Percentiles rank a stretch among this genome's conserved stretches.
phyloP scores from a whole-genome alignment of 2,113 vertebrate genomes.

The Notechis scutatus region DNA sequence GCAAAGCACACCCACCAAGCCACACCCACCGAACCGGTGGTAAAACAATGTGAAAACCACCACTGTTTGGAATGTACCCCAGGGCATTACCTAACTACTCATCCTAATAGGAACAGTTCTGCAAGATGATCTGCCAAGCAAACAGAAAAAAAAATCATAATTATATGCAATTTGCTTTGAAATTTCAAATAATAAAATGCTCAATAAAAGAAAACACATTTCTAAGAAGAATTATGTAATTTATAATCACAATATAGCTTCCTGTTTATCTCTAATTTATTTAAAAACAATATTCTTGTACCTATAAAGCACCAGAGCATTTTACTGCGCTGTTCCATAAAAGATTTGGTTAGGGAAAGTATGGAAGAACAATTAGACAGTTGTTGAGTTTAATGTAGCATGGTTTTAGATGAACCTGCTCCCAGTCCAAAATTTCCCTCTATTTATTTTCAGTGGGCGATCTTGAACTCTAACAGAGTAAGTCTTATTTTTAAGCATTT shows the following conservation, averaged over 20 bases:
- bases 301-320: neutral
- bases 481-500: neutral
- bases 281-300: constrained; percentile 21
- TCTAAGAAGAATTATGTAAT: constrained; percentile 17
- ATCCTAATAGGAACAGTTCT: neutral
- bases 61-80: too few species aligned
- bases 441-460: neutral
- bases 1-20: too few species aligned
- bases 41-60: too few species aligned
- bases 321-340: constrained; percentile 23
- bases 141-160: constrained; percentile 20
- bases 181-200: constrained; percentile 21
- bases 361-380: neutral
- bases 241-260: constrained; percentile 21
- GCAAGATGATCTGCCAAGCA: neutral
- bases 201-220: constrained; percentile 1
- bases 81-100: neutral
- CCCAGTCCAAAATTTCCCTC: neutral
- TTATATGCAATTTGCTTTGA: constrained; percentile 2
- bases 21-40: too few species aligned
- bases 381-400: neutral
- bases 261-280: constrained; percentile 12
- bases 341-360: neutral
- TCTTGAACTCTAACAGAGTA: neutral
- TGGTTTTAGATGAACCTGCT: neutral